Evolutionary conservation across 1,140 invertebrate genomes (phyloP).

Genomic region (Papilio dardanus): DNA sequence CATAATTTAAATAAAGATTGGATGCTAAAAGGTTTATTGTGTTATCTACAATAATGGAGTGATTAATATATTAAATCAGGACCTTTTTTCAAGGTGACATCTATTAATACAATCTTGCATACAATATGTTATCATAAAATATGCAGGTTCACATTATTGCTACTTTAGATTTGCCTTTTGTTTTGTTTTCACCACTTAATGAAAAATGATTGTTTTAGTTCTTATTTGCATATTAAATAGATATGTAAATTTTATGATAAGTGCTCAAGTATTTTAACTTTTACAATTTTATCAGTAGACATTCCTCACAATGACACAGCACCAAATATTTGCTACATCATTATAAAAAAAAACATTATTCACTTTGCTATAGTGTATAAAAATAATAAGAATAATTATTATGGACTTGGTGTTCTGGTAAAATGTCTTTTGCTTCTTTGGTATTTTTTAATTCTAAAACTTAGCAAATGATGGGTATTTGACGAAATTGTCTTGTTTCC

Average conservation of each 20-base stretch:
- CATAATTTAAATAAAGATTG: background rate
- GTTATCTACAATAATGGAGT: background rate
- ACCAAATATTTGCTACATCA: background rate
- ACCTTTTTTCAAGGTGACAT: constrained; percentile 2
- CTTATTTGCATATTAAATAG: constrained; percentile 6
- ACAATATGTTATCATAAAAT: background rate
- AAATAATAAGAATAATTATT: too few species aligned
- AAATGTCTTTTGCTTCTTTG: too few species aligned
- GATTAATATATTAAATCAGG: background rate
- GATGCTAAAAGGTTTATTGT: background rate
- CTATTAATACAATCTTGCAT: background rate
- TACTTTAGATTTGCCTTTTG: background rate
- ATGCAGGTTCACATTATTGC: background rate
- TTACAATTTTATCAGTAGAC: background rate
- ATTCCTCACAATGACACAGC: background rate
- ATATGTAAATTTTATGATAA: constrained; percentile 16
- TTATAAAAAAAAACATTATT: background rate
- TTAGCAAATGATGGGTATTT: too few species aligned
- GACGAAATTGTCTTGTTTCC: constrained; percentile 59
- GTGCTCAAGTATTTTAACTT: background rate
- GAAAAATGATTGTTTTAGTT: background rate
- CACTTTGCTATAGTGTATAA: background rate
- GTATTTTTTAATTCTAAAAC: too few species aligned
- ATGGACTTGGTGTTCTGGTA: too few species aligned
- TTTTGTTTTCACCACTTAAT: background rate